Evolutionary conservation across 2,113 vertebrate genomes (phyloP).

Genomic region (Tretioscincus oriximinensis): DNA sequence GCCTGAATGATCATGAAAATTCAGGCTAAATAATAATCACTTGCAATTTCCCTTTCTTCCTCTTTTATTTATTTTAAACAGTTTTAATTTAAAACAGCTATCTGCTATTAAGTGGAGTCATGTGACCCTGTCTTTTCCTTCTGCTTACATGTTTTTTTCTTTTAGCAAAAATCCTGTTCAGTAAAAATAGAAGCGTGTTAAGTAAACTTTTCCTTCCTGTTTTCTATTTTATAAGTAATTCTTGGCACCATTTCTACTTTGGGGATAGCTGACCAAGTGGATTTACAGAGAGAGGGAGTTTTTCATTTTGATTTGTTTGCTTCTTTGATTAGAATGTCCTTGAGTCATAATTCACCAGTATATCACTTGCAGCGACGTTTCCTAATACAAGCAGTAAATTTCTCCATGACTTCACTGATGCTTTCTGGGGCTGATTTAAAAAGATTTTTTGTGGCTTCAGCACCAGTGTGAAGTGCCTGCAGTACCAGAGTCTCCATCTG

Average conservation of each 20-base stretch:
- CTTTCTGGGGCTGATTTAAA: background rate
- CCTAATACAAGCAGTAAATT: accelerated
- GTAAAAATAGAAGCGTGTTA: background rate
- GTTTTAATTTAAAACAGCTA: constrained; percentile 34
- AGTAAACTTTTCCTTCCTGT: constrained; percentile 34
- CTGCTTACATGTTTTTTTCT: accelerated
- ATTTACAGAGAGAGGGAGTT: background rate
- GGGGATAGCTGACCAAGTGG: constrained; percentile 8
- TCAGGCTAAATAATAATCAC: background rate
- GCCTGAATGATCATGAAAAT: background rate
- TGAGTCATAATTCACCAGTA: background rate
- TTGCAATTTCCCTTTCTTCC: background rate
- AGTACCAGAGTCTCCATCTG: no score
- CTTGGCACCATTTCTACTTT: background rate
- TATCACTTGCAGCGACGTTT: background rate
- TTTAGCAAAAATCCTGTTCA: background rate
- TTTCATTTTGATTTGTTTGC: background rate
- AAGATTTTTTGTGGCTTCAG: background rate
- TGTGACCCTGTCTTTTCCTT: constrained; percentile 4
- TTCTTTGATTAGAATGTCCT: background rate
- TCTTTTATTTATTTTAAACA: background rate
- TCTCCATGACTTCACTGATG: accelerated
- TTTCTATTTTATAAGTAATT: background rate
- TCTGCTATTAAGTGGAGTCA: accelerated
- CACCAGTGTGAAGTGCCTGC: background rate